Base-by-base conservation (phyloP, 2,797 vertebrate species). In the Rhadinocentrus ornatus region DNA sequence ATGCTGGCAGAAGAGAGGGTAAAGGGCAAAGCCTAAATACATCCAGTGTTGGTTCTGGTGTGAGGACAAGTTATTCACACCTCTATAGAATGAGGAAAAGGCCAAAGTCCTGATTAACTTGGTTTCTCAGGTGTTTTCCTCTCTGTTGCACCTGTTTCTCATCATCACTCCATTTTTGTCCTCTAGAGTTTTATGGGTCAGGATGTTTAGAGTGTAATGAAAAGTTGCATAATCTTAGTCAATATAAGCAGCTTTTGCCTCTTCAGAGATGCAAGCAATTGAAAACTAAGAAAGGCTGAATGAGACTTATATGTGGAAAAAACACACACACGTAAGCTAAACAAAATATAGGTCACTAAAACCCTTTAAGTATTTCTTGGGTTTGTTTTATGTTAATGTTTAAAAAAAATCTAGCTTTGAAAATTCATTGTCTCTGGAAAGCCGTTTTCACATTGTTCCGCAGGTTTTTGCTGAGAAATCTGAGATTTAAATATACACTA, bases 11-110 rank as follows among this genome's bases (percentile, higher is more conserved):
- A 52, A 79, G 67, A 78, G 75, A 78, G 71, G 67, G 80, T 85
- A 78, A 65, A 79, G 65, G 79, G 70, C 54, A 70, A 78, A 59
- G 67, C 73, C 84, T 85, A 68, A 83, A 83, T 68, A 63, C 77
- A 84, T 79, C 82, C 78, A 1, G 41, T 74, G 80, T 81, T 67
- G 66, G 27, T 56, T 71, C 50, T 63, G 79, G 55, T 80, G 61
- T 72, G 66, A 78, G 54, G 71, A 37, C 73, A 20, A 15, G 34
- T 71, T 76, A 80, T 73, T 61, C 37, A 80, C 70, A 74, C 73
- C 34, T 71, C 61, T 75, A 29, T 77, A 24, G 58, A 88, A 63
- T 69, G 65, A 69, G 60, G 62, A 71, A 54, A 80, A 82, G 73
- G 54, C 56, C 64, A 74, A 26, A 74, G 52, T 29, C 58, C 15